Evolutionary conservation across 2,888 invertebrate species (phyloP).

Genomic region (Ferrisia virgata): DNA sequence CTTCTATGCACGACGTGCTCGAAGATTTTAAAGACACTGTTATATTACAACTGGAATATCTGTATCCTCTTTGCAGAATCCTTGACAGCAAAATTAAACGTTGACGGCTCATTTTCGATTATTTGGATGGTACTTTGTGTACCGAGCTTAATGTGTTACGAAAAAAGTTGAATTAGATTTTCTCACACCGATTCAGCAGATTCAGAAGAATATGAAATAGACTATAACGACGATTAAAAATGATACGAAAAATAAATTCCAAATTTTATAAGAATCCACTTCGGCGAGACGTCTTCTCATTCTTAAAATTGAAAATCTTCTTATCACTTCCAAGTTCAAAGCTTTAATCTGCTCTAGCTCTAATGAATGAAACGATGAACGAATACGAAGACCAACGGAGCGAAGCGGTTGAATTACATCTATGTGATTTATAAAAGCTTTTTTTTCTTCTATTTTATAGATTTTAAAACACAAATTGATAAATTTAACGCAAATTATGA

Average conservation of each 20-base stretch:
- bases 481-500: too few species aligned
- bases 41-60: not conserved
- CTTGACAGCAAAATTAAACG: not conserved
- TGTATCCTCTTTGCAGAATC: not conserved
- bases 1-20: not conserved
- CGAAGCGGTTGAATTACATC: too few species aligned
- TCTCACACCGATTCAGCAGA: not conserved
- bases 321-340: too few species aligned
- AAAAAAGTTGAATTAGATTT: not conserved
- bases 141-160: too few species aligned
- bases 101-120: not conserved
- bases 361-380: too few species aligned
- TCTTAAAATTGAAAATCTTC: not conserved
- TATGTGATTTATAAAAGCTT: too few species aligned
- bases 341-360: too few species aligned
- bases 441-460: too few species aligned
- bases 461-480: too few species aligned
- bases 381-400: too few species aligned
- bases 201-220: conserved; percentile 28
- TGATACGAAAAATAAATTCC: conserved; percentile 34
- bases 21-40: not conserved
- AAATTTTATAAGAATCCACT: conserved; percentile 31
- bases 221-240: conserved; percentile 1
- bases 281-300: not conserved
- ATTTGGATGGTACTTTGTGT: too few species aligned